Conservation (phyloP, 2,113 vertebrate genomes). For the Brachyhypopomus gauderio region DNA sequence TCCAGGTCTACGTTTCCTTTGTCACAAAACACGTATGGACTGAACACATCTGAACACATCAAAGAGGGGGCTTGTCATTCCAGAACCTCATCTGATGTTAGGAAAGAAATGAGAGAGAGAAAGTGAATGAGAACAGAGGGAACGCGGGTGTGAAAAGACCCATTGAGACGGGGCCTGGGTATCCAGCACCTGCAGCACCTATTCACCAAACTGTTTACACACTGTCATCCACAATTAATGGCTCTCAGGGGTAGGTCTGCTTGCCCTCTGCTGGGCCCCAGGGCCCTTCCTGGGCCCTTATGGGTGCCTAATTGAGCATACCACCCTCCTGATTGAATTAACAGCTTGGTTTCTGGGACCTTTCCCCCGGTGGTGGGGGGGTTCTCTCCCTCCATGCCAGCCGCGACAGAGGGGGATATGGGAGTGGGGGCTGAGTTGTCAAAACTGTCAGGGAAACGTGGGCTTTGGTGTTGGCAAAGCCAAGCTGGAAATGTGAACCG, state of each 20-base stretch:
- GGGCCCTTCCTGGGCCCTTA: conserved; percentile 73
- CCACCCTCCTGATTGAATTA: conserved; percentile 79
- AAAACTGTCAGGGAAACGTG: conserved; percentile 75
- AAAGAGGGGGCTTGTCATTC: conserved; percentile 4
- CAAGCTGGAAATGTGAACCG: conserved; percentile 73
- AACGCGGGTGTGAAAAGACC: conserved; percentile 73
- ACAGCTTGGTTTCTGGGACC: conserved; percentile 78
- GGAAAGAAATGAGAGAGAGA: conserved; percentile 42
- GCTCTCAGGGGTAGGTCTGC: conserved; percentile 67
- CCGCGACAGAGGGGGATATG: conserved; percentile 54
- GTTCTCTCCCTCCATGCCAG: conserved; percentile 55
- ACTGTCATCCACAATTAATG: conserved; percentile 82
- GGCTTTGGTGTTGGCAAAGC: conserved; percentile 70
- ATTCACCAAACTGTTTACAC: conserved; percentile 82
- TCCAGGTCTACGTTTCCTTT: conserved; percentile 28
- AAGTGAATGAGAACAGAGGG: conserved; percentile 43
- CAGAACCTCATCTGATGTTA: conserved; percentile 11
- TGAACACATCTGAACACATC: conserved; percentile 3
- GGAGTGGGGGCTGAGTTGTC: conserved; percentile 62
- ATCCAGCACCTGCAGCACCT: conserved; percentile 77
- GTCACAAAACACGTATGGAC: conserved; percentile 6
- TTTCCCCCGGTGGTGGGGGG: conserved; percentile 59
- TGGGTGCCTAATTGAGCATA: conserved; percentile 82
- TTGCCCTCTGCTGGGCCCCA: conserved; percentile 71
- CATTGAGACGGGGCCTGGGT: conserved; percentile 70